These are phyloP conservation scores for Heteropelma amictum DNA, from an alignment of 2,888 invertebrate species.

Conservation along the genomic window DNA sequence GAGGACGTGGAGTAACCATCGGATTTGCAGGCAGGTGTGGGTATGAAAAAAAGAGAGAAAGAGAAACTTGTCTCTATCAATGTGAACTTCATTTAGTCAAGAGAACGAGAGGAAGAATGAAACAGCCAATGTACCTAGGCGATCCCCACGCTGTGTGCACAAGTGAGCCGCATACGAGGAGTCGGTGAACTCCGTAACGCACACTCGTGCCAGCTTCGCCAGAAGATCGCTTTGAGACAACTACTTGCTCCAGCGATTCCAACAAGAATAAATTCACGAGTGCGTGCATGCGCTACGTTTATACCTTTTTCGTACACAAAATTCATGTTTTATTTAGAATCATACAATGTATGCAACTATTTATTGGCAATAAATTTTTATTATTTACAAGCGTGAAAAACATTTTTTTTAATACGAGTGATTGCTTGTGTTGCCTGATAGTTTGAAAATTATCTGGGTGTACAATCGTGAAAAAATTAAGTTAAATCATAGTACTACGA, in stretches of 20 bases:
- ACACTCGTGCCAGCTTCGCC: constrained; percentile 23
- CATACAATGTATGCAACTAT: no score
- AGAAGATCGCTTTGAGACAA: constrained; percentile 23
- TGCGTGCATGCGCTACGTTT: no score
- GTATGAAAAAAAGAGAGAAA: neutral
- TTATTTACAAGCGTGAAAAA: no score
- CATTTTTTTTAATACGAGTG: no score
- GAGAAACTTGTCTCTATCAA: constrained; percentile 5
- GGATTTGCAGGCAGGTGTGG: constrained; percentile 33
- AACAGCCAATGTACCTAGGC: constrained; percentile 22
- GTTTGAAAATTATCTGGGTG: no score
- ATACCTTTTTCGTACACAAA: no score
- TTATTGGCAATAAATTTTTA: no score
- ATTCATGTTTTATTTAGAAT: no score
- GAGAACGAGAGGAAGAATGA: constrained; percentile 31
- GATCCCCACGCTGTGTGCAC: constrained; percentile 35
- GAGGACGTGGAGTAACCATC: constrained; percentile 51
- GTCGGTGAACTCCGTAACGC: constrained; percentile 50
- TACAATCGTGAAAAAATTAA: no score
- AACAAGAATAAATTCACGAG: constrained; percentile 29
- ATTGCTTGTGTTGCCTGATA: no score
- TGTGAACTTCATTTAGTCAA: constrained; percentile 9
- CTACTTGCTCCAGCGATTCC: neutral
- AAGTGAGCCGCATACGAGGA: constrained; percentile 37
- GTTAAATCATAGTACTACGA: no score